Evolutionary conservation across 2,113 vertebrate genomes (phyloP).

Genomic region (Otocyon megalotis): DNA sequence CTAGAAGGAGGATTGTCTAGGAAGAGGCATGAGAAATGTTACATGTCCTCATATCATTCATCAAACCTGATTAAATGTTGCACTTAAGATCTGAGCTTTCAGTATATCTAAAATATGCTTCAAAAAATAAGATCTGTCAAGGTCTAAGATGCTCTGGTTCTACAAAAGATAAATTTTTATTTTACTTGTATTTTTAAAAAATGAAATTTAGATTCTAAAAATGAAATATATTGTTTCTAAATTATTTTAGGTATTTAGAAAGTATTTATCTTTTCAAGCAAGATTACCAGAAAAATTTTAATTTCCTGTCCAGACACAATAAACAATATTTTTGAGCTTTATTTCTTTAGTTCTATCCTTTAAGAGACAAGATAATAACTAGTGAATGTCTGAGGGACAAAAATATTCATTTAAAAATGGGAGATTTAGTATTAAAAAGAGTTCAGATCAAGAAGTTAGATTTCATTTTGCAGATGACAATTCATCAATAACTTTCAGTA

Average conservation of each 20-base stretch:
- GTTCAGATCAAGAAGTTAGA: neutral
- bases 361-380: neutral
- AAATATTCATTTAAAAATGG: neutral
- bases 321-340: neutral
- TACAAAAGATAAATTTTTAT: neutral
- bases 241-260: conserved; percentile 20
- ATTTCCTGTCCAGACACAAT: neutral
- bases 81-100: neutral
- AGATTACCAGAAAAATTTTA: neutral
- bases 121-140: neutral
- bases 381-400: neutral
- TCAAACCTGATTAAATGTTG: neutral
- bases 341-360: neutral
- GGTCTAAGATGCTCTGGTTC: neutral
- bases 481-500: neutral
- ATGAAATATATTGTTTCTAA: neutral
- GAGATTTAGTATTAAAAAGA: neutral
- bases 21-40: neutral
- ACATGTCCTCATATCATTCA: neutral
- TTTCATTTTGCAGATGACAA: neutral
- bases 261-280: conserved; percentile 13
- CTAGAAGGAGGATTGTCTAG: neutral
- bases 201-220: neutral
- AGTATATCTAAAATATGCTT: neutral
- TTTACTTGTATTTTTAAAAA: neutral